These are phyloP conservation scores for Lycorma delicatula DNA, from an alignment of 1,140 invertebrate genomes.

Conservation along the genomic window DNA sequence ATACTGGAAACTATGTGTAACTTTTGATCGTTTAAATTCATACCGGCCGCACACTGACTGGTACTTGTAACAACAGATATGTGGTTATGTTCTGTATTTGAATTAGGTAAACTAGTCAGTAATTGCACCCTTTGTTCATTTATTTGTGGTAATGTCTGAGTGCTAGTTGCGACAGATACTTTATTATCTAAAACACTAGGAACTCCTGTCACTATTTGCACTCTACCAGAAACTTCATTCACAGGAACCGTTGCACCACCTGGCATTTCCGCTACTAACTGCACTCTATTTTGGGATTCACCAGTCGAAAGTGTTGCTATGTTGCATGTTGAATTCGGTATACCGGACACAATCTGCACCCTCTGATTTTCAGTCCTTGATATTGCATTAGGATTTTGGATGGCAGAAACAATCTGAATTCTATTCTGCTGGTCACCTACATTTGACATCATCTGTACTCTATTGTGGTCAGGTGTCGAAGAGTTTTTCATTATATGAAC, in stretches of 20 bases:
- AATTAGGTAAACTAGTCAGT: constrained; percentile 6
- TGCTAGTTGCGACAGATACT: constrained; percentile 7
- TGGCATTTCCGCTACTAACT: constrained; percentile 23
- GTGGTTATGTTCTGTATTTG: constrained; percentile 5
- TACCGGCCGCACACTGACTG: too few species aligned
- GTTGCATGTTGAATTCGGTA: constrained; percentile 22
- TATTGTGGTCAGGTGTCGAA: neutral
- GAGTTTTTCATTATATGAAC: constrained; percentile 12
- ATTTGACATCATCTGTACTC: neutral
- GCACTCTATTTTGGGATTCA: constrained; percentile 28
- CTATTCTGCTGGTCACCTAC: constrained; percentile 15
- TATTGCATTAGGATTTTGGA: constrained; percentile 20
- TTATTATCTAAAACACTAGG: neutral
- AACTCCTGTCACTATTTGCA: constrained; percentile 16
- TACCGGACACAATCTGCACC: constrained; percentile 21
- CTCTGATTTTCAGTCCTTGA: constrained; percentile 15
- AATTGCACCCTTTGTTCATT: constrained; percentile 11
- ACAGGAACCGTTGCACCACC: constrained; percentile 12
- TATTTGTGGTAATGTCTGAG: neutral
- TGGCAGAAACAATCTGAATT: constrained; percentile 19
- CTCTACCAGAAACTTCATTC: constrained; percentile 12
- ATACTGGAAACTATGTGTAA: constrained; percentile 20
- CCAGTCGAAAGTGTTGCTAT: too few species aligned
- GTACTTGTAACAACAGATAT: neutral
- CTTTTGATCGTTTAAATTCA: constrained; percentile 14